phyloP scores from a whole-genome alignment of 2,113 vertebrate species.

The Cromileptes altivelis region DNA sequence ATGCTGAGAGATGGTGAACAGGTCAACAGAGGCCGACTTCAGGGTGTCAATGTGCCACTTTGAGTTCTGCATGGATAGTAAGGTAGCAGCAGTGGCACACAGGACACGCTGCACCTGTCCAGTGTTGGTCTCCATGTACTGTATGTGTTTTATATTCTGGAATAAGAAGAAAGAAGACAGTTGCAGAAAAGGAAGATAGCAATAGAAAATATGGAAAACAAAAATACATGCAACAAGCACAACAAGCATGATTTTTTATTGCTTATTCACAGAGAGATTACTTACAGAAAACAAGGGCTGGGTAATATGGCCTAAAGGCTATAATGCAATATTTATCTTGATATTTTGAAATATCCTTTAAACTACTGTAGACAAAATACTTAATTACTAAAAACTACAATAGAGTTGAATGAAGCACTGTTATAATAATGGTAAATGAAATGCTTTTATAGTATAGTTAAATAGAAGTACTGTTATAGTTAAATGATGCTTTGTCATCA shows the following conservation, averaged over 20 bases:
- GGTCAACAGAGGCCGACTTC: background rate
- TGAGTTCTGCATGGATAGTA: constrained; percentile 16
- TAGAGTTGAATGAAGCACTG: too few species aligned
- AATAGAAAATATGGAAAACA: background rate
- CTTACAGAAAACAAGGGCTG: background rate
- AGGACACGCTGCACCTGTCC: constrained; percentile 3
- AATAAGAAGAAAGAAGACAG: background rate
- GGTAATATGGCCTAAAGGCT: too few species aligned
- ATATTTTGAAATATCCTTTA: too few species aligned
- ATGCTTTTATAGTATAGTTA: too few species aligned
- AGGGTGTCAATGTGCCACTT: constrained; percentile 1
- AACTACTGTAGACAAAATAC: too few species aligned
- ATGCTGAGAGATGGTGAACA: constrained; percentile 6
- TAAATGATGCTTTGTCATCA: too few species aligned
- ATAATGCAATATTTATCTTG: too few species aligned
- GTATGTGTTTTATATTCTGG: background rate
- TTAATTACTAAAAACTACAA: too few species aligned
- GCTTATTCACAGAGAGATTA: too few species aligned
- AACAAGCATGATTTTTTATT: background rate
- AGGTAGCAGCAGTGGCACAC: background rate
- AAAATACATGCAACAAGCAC: background rate
- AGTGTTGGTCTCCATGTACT: background rate
- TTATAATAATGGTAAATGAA: too few species aligned
- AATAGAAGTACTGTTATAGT: too few species aligned
- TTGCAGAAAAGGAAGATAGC: background rate